These are phyloP conservation scores for Plagodis dolabraria DNA, from an alignment of 2,888 invertebrate species.

Conservation along the genomic window DNA sequence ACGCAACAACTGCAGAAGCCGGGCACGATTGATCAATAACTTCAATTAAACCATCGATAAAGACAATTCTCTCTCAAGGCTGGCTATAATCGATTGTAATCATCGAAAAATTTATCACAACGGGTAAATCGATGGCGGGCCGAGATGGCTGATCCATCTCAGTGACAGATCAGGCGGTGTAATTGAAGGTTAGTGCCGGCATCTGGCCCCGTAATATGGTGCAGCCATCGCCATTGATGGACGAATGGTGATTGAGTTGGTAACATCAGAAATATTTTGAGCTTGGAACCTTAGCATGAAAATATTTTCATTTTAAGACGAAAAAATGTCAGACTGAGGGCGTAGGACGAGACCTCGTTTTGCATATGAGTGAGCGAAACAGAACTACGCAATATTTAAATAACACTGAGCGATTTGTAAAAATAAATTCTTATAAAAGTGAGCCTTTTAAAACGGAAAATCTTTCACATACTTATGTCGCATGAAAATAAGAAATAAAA, in stretches of 20 bases:
- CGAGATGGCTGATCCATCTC: constrained; percentile 6
- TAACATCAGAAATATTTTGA: too few relatives aligned
- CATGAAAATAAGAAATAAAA: too few relatives aligned
- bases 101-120: neutral
- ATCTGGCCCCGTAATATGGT: neutral
- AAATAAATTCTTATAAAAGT: too few relatives aligned
- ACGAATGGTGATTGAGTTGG: neutral
- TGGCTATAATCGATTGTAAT: neutral
- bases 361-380: too few relatives aligned
- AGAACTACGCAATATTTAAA: too few relatives aligned
- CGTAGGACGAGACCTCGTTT: too few relatives aligned
- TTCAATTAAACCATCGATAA: neutral
- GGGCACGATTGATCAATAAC: neutral
- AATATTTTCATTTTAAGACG: too few relatives aligned
- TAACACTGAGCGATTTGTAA: too few relatives aligned
- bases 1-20: neutral
- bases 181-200: constrained; percentile 9
- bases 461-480: too few relatives aligned
- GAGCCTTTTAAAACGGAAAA: too few relatives aligned
- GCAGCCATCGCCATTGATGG: neutral
- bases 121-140: constrained; percentile 1
- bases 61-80: neutral
- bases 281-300: too few relatives aligned
- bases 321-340: too few relatives aligned
- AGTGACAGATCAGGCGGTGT: constrained; percentile 2